Percentiles rank a stretch among this genome's conserved stretches.
Conservation (phyloP, 35 echinoderm and acorn worm genomes). For the Ophiothrix spiculata region DNA sequence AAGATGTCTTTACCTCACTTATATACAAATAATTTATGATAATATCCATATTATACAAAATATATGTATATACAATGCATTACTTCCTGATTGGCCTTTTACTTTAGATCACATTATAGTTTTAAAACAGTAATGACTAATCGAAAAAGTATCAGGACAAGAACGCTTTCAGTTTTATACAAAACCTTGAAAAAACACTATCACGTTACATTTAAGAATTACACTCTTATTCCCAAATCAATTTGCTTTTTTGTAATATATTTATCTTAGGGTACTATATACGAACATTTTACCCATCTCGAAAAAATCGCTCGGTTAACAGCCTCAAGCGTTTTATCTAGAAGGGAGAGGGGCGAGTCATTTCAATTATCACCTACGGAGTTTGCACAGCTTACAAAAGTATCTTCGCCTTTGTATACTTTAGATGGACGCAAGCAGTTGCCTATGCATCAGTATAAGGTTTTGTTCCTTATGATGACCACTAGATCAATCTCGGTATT, state of each 20-base stretch:
- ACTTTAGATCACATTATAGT: too few species aligned
- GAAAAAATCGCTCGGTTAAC: conserved; percentile 4
- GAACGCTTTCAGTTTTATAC: conserved; percentile 1
- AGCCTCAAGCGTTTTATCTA: not conserved
- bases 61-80: too few species aligned
- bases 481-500: too few species aligned
- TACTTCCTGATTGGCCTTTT: too few species aligned
- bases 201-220: not conserved
- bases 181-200: not conserved
- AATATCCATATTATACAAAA: too few species aligned
- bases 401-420: not conserved
- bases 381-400: not conserved
- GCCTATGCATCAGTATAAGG: not conserved
- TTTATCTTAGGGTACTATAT: not conserved
- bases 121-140: not conserved
- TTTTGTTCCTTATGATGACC: too few species aligned
- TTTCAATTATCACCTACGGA: conserved; percentile 5
- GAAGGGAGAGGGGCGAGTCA: not conserved
- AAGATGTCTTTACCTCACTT: too few species aligned
- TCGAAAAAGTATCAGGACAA: not conserved
- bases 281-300: not conserved
- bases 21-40: too few species aligned
- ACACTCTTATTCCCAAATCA: not conserved
- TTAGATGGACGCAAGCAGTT: not conserved
- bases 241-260: conserved; percentile 1